Conservation (phyloP, 2,797 vertebrate species). For the Gymnodraco acuticeps region DNA sequence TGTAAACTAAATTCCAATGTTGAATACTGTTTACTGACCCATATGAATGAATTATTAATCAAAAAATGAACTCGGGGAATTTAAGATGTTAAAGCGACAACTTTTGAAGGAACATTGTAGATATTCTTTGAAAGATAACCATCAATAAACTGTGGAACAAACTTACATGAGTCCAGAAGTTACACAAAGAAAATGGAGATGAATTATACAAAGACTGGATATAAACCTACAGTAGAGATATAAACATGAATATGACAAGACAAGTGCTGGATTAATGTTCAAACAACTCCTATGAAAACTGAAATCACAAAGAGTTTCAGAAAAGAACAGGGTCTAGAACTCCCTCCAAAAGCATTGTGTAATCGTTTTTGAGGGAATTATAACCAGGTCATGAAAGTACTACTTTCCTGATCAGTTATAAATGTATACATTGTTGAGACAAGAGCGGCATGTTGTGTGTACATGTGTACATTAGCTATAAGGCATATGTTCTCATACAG, state of each 20-base stretch:
- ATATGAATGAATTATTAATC: neutral
- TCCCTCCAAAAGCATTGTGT: neutral
- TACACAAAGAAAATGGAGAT: neutral
- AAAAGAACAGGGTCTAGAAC: neutral
- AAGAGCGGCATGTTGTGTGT: neutral
- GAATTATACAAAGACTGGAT: neutral
- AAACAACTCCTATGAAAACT: neutral
- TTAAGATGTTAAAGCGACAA: neutral
- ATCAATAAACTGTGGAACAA: neutral
- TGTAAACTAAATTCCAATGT: neutral
- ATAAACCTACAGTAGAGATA: conserved; percentile 6
- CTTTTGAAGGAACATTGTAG: neutral
- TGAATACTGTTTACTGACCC: neutral
- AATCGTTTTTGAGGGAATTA: neutral
- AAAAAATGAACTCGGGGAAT: neutral
- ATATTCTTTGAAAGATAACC: neutral
- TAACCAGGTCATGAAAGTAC: neutral
- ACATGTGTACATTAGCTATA: neutral
- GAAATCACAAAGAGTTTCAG: neutral
- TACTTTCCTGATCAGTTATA: neutral
- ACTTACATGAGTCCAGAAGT: neutral
- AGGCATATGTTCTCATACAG: conserved; percentile 16
- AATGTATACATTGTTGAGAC: neutral
- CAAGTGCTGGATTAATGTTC: neutral
- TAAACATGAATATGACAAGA: conserved; percentile 4